These are phyloP conservation scores for Amphiprion clarkii DNA, from an alignment of 2,797 vertebrate genomes.

Conservation along the genomic window DNA sequence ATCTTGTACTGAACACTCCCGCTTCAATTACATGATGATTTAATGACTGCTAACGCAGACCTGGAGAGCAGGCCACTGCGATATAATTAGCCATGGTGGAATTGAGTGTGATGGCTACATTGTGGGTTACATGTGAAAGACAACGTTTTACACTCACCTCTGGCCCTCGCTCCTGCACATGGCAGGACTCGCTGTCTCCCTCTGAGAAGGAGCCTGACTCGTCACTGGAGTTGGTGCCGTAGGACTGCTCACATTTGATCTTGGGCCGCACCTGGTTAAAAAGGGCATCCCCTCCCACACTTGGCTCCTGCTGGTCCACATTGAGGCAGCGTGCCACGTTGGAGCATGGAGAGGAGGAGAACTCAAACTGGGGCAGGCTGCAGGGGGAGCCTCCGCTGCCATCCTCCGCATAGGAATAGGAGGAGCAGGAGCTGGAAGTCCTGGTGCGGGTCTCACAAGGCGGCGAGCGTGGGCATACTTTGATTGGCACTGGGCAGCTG, in stretches of 20 bases:
- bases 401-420: conserved; percentile 97
- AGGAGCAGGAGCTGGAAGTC: conserved; percentile 98
- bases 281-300: conserved; percentile 90
- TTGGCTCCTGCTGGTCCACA: conserved; percentile 92
- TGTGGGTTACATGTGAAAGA: conserved; percentile 45
- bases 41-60: conserved; percentile 70
- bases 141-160: conserved; percentile 89
- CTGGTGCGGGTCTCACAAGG: conserved; percentile 96
- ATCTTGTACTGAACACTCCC: conserved; percentile 61
- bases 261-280: conserved; percentile 93
- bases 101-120: conserved; percentile 37
- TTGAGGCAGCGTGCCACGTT: conserved; percentile 93
- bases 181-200: conserved; percentile 98
- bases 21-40: conserved; percentile 66
- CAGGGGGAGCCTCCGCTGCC: conserved; percentile 97
- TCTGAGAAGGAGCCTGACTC: conserved; percentile 99
- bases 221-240: conserved; percentile 99
- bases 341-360: conserved; percentile 97
- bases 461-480: conserved; percentile 97
- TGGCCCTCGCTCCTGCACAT: conserved; percentile 94
- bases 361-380: conserved; percentile 98
- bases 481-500: conserved; percentile 99
- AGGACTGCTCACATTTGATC: conserved; percentile 99
- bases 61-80: conserved; percentile 46
- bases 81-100: conserved; percentile 60